Evolutionary conservation across 1,140 invertebrate genomes (phyloP), one percentile per base, ranked within the genome.

Genomic region (Hylyphantes graminicola): DNA sequence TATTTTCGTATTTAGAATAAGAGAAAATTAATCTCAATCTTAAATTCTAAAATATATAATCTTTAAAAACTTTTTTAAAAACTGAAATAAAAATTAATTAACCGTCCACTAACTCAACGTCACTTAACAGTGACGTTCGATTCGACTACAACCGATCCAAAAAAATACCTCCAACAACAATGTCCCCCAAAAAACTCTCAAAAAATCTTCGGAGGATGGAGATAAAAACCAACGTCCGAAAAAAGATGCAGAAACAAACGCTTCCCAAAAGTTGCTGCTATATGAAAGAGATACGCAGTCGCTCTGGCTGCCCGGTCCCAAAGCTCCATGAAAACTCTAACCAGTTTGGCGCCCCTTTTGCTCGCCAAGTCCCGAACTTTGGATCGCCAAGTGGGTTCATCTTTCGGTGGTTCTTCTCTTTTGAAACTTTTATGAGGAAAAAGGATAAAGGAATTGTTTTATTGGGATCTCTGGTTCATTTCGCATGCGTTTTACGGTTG

Each of bases 321-420:
- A 51, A 75, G 70, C 57, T 51, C 80, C 59, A 74, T 83, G 50
- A 83, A 83, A 83, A 83, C 68, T 83, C 72, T 63, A 35, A 61
- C 80, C 55, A n/a, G 48, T 74, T 83, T 83, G 80, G 80, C 80
- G 80, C 35, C 54, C 7, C 63, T 51, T 12, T 72, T 63, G 64
- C 70, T 83, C 80, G 80, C 80, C 80, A 83, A 83, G 13, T 53
- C 35, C 55, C 15, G 21, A 83, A 83, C 80, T 83, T 83, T 72
- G 19, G 50, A n/a, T 13, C 80, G 80, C 80, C 80, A 83, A 81
- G 13, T 15, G 11, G 68, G 68, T 53, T 53, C 68, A 53, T 70
- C 68, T 10, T 17, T 53, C 15, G 59, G n/a, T 53, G n/a, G 35
- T 65, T 64, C 19, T 59, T 48, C 54, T 54, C 53, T 15, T 13